These are phyloP conservation scores for Laothoe populi DNA, from an alignment of 2,888 invertebrate species.

Conservation along the genomic window DNA sequence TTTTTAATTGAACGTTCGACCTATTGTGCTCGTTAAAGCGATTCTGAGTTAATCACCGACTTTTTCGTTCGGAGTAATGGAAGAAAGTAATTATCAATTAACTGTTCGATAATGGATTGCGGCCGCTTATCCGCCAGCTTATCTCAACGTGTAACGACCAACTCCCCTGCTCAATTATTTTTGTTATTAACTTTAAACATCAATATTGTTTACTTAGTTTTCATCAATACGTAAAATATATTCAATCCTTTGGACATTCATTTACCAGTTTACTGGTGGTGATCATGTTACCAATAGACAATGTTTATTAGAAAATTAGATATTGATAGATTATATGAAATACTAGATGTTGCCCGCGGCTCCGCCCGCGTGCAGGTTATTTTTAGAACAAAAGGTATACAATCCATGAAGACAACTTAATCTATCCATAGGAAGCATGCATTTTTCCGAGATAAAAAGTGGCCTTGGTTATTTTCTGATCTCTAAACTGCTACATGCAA, in stretches of 20 bases:
- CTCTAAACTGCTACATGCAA: no score
- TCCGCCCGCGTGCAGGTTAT: no score
- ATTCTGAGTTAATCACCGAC: conserved; percentile 82
- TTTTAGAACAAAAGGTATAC: no score
- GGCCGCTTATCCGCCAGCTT: conserved; percentile 77
- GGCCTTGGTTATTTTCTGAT: no score
- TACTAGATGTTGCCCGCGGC: no score
- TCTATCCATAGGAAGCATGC: no score
- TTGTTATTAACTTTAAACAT: conserved; percentile 70
- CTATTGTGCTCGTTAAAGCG: conserved; percentile 83
- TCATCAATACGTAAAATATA: neutral
- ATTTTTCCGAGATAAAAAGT: no score
- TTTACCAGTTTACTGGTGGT: neutral
- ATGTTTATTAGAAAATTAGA: neutral
- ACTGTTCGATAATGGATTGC: conserved; percentile 82
- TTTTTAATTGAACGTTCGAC: conserved; percentile 81
- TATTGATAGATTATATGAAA: no score
- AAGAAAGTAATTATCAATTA: conserved; percentile 85
- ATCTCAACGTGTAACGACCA: conserved; percentile 71
- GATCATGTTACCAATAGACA: neutral
- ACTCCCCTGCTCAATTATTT: conserved; percentile 66
- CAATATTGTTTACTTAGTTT: conserved; percentile 57
- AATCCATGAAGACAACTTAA: no score
- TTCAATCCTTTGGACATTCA: neutral
- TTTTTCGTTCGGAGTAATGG: conserved; percentile 81